phyloP scores from a whole-genome alignment of 2,113 vertebrate species.

The Cephalopterus ornatus region DNA sequence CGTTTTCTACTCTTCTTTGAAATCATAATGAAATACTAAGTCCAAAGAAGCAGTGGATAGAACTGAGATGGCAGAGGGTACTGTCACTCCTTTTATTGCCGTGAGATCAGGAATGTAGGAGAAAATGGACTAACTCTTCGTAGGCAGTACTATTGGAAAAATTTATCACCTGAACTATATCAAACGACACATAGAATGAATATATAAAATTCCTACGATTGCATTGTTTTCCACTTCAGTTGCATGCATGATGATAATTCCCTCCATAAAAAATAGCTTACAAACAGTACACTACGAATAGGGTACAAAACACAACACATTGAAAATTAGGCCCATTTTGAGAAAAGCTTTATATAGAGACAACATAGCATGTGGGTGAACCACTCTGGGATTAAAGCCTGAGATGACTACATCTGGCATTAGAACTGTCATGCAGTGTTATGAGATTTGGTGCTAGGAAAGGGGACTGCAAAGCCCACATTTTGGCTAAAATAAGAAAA shows the following conservation, averaged over 20 bases:
- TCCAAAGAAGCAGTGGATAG: background rate
- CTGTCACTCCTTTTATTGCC: background rate
- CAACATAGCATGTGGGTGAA: background rate
- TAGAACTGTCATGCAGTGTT: background rate
- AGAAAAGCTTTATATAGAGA: background rate
- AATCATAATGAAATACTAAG: background rate
- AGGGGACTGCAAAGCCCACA: background rate
- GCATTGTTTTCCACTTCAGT: background rate
- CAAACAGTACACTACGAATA: background rate
- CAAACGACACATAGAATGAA: background rate
- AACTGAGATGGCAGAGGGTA: background rate
- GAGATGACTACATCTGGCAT: background rate
- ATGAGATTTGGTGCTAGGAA: background rate
- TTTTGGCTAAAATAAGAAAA: background rate
- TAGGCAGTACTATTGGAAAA: background rate
- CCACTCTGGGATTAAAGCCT: background rate
- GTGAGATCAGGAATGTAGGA: background rate
- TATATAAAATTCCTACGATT: background rate
- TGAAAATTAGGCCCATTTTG: background rate
- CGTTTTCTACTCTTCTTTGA: background rate
- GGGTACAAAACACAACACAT: background rate
- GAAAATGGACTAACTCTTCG: background rate
- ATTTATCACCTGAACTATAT: background rate
- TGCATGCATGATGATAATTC: background rate
- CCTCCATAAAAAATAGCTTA: background rate